These are phyloP conservation scores for Gryon sp. DNA, from an alignment of 1,140 invertebrate species.

Conservation along the genomic window DNA sequence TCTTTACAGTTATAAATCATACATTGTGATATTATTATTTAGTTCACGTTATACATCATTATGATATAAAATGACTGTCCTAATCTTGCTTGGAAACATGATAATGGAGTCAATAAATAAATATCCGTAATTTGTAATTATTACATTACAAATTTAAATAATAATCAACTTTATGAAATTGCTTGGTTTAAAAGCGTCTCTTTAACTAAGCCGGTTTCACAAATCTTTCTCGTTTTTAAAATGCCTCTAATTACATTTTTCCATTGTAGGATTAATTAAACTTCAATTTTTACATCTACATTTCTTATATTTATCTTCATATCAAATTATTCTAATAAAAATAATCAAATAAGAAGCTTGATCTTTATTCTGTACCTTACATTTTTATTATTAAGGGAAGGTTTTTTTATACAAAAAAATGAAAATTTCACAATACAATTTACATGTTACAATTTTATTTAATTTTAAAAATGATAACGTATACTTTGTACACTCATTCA, in stretches of 20 bases:
- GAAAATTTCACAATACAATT: no score
- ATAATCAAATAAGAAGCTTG: constrained; percentile 71
- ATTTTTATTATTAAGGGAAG: no score
- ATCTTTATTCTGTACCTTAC: no score
- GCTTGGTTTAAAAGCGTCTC: no score
- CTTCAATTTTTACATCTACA: constrained; percentile 79
- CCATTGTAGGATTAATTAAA: constrained; percentile 65
- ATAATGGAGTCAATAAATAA: constrained; percentile 4
- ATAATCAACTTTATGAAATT: no score
- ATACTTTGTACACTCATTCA: no score
- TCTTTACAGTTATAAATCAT: constrained; percentile 77
- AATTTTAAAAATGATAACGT: no score
- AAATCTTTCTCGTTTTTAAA: not conserved
- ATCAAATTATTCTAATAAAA: constrained; percentile 79
- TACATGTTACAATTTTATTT: no score
- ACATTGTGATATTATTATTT: constrained; percentile 80
- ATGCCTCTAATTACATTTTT: constrained; percentile 31
- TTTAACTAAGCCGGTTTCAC: not conserved
- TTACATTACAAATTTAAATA: not conserved
- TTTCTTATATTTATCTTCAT: constrained; percentile 80
- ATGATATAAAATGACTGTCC: constrained; percentile 67
- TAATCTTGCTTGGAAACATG: constrained; percentile 52
- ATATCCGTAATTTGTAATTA: not conserved
- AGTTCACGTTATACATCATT: constrained; percentile 78
- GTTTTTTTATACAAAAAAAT: no score